Base-by-base conservation (phyloP, 2,113 vertebrate genomes). In the Centrocercus urophasianus region DNA sequence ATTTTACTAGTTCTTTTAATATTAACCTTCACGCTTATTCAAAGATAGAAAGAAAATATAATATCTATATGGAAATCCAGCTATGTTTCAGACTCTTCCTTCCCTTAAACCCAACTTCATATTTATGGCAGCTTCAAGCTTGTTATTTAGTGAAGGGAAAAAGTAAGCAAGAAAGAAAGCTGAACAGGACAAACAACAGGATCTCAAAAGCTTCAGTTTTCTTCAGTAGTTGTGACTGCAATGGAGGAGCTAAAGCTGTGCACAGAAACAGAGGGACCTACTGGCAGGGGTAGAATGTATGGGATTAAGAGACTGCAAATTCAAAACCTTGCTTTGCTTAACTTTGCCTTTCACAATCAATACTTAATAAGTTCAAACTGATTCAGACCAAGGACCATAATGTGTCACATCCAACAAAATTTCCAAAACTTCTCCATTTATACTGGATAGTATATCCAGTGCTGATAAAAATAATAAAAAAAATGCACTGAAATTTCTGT, bases 21-120 rank as follows among this genome's bases (percentile, higher is more conserved):
- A 96, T 79, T 97, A 92, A 98, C 79, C 77, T 96, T 96, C 93
- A 96, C 91, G 70, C 83, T 97, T 87, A 32, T 76, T 78, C 65
- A 96, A 96, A 98, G 97, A 93, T 74, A 89, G 92, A 97, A 96
- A 88, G 88, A 95, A 97, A 97, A 96, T 36, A 81, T 56, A 96
- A 60, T 91, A 95, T 95, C 97, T 95, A 83, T 95, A 76, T 95
- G 87, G 78, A 97, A 97, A 97, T 96, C 82, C 84, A 93, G 64
- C 19, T 94, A 95, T 15, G 13, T 96, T 95, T 97, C 32, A 85
- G 85, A 50, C 8, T 86, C 61, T 92, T 90, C 57, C 50, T 94
- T 93, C 79, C 75, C 73, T 94, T 97, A 93, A 92, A 93, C 63
- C 57, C 63, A 93, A 30, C 34, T 82, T 11, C 4, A 25, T 42